phyloP scores from a whole-genome alignment of 2,113 vertebrate species.

The Ramphastos sulfuratus region DNA sequence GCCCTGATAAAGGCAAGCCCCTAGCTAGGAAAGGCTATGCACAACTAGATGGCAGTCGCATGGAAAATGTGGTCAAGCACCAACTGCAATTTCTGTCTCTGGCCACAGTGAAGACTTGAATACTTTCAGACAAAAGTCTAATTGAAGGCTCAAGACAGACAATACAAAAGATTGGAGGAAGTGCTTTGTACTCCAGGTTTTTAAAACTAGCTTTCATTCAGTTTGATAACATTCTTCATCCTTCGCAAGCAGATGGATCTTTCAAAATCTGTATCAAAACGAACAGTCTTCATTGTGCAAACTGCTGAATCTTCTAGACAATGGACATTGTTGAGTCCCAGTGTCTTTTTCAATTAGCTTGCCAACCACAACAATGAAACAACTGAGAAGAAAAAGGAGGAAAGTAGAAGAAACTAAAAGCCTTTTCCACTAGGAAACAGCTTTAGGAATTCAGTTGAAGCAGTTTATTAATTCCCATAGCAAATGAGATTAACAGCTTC shows the following conservation, averaged over 20 bases:
- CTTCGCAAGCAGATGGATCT: not conserved
- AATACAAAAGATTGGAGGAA: not conserved
- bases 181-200: not conserved
- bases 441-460: not conserved
- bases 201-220: not conserved
- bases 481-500: constrained; percentile 6
- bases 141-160: not conserved
- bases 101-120: not conserved
- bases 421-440: not conserved
- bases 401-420: not conserved
- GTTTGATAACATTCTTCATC: not conserved
- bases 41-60: not conserved
- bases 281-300: not conserved
- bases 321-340: not conserved
- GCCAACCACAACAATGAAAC: not conserved
- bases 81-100: not conserved
- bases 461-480: not conserved
- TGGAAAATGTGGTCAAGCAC: not conserved
- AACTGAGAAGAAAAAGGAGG: not conserved
- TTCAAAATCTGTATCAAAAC: not conserved
- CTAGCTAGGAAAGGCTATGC: not conserved
- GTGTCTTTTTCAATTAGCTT: not conserved
- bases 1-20: not conserved
- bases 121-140: not conserved
- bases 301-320: not conserved